Base-by-base conservation (phyloP, 2,113 vertebrate species). In the Leucoraja erinaceus region DNA sequence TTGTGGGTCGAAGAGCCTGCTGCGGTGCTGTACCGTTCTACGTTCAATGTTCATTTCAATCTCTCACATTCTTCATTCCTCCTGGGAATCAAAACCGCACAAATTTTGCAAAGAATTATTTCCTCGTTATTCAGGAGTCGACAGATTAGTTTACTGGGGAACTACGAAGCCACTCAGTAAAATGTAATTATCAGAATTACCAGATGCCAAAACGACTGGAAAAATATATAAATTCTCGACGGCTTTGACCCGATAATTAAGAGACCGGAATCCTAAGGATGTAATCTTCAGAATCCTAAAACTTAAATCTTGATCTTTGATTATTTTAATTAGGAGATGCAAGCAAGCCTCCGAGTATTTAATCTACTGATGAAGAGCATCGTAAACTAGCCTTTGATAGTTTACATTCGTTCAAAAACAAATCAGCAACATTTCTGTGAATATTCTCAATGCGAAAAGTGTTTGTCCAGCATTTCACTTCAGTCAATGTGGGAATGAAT, bases 121-220 rank as follows among this genome's bases (percentile, higher is more conserved):
- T 88, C 63, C 61, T n/a, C 18, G 16, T 31, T 31, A 88, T n/a
- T 63, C 59, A n/a, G 28, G 59, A 86, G n/a, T 22, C 59, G 56
- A 8, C 25, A 25, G 81, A 14, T 59, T 86, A 28, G 56, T 59
- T 86, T 59, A 86, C 22, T 86, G 11, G 83, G 28, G 83, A 61
- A 66, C 83, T 16, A 88, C 63, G 63, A 54, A 59, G 83, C 28
- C 83, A 63, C 59, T 66, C 83, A 63, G 83, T n/a, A 31, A 88
- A 88, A 88, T 88, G 61, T 63, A 88, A 88, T 66, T 66, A 88
- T 63, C 59, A 88, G 59, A 59, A 63, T 63, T 63, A 88, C 83
- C 83, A 63, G 83, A 59, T 66, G 59, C 28, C 8, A 88, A 88
- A 14, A 63, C 31, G 83, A 66, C 59, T n/a, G 31, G 63, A 86